These are phyloP conservation scores for Gambusia holbrooki DNA, from an alignment of 2,113 vertebrate genomes.

Conservation along the genomic window DNA sequence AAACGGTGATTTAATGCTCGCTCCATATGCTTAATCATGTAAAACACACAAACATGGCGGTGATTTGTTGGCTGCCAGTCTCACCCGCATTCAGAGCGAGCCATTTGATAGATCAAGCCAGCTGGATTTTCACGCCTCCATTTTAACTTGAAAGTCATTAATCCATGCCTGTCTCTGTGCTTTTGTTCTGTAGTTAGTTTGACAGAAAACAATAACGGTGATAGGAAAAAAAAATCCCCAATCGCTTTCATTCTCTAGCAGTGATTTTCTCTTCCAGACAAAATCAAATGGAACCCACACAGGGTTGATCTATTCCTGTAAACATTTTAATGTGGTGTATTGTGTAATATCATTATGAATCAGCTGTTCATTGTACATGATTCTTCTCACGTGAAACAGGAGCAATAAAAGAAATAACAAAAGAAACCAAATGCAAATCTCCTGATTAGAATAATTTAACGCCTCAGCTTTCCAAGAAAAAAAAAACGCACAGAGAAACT, in stretches of 20 bases:
- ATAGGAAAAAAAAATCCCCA: background rate
- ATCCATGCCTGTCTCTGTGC: conserved; percentile 47
- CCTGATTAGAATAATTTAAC: background rate
- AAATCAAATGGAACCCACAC: conserved; percentile 14
- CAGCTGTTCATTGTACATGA: background rate
- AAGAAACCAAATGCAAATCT: background rate
- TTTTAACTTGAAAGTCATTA: conserved; percentile 48
- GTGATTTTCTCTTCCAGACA: background rate
- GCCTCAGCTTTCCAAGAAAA: background rate
- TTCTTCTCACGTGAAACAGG: background rate
- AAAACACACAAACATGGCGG: conserved; percentile 63
- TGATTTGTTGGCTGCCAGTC: conserved; percentile 70
- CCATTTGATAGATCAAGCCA: conserved; percentile 53
- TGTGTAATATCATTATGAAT: conserved; percentile 10
- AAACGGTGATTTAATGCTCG: conserved; percentile 54
- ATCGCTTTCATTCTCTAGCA: conserved; percentile 12
- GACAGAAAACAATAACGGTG: conserved; percentile 3
- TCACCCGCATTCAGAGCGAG: conserved; percentile 46
- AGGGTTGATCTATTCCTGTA: background rate
- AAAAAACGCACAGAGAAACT: background rate
- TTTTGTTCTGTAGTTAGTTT: conserved; percentile 38
- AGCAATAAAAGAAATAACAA: background rate
- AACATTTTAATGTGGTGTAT: conserved; percentile 16
- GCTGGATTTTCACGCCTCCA: conserved; percentile 48
- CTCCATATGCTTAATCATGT: conserved; percentile 68